Base-by-base conservation (phyloP, 2,113 vertebrate genomes). In the Rostratula benghalensis region DNA sequence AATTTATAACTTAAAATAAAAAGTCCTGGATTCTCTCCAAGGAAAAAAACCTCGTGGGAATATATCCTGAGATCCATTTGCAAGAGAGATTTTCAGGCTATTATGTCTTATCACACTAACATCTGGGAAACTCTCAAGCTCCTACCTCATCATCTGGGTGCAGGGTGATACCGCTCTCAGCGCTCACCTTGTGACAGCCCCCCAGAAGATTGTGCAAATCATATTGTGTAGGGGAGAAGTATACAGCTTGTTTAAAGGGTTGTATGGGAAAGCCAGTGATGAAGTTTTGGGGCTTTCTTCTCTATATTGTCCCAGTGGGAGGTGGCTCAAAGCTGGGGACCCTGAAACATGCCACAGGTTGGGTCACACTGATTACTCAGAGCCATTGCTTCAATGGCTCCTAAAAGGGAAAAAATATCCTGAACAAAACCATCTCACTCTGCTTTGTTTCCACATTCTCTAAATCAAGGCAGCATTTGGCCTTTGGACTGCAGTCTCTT, bases 211-310 rank as follows among this genome's bases (percentile, higher is more conserved):
- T 4, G 23, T 8, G 41, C 24, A 6, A 67, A 60, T 43, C 7
- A 10, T 35, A 8, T 3, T 0, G 2, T 6, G 9, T 0, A 8
- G 9, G 9, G 9, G 16, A 17, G 5, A 53, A 74, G 21, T 0
- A 2, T 0, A 11, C 13, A 64, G 18, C 11, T 39, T 39, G 39
- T 39, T 54, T 54, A 19, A 24, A 56, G 15, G 1, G 1, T 3
- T n/a, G 12, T 5, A 8, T 5, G 21, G 35, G n/a, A 17, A 53
- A 87, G 30, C 10, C 41, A 65, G 25, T 5, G 25, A 14, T 45
- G 15, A 56, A 27, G 9, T 6, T 81, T 83, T 53, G 3, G 25
- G 35, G 4, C 7, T 90, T 87, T 65, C 13, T 54, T 80, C n/a
- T 80, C 27, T 61, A 0, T 11, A 10, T 27, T 10, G 21, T 78